Evolutionary conservation across 2,797 vertebrate genomes (phyloP), one percentile per base, ranked within the genome.

Genomic region (Rhinatrema bivittatum): DNA sequence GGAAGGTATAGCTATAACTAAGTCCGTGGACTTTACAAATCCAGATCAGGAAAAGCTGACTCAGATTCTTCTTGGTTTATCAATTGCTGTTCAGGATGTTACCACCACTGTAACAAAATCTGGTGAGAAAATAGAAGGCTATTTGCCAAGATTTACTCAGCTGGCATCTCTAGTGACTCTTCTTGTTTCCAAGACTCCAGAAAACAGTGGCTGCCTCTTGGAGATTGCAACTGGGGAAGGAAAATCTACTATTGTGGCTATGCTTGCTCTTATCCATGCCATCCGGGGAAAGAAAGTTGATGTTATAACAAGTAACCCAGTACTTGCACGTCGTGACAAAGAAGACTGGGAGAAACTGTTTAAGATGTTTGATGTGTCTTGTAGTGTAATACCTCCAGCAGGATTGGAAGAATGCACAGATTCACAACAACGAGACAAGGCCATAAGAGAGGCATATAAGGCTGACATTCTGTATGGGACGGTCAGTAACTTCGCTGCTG

Each of bases 181-280:
- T 4, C 42, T 67, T 2, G 44, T 68, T 4, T 25, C 53, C 25
- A 33, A 39, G 30, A 32, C 37, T 16, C 10, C 18, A 36, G 31
- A 31, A 17, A 7, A 39, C 22, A 39, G 57, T 9, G 61, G 61
- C 10, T 52, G 54, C 19, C 50, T 68, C 20, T 45, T 65, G 9
- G 61, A 68, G 26, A 65, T 65, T 12, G 61, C 50, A 13, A 65
- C 65, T 11, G 65, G 65, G 23, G 65, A 68, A 24, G 61, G 65
- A 20, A 68, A 63, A 19, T 58, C 60, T 6, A 46, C 60, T 25
- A 46, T 60, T 25, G 20, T 60, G 39, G 52, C 56, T 16, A 63
- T 63, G 60, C 44, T 63, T 40, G 44, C 56, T 20, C 25, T 35
- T 16, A 50, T 68, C 32, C 54, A 58, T 19, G 57, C 51, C 2